Percentiles rank a stretch among this genome's conserved stretches.
Evolutionary conservation across 2,888 invertebrate species (phyloP).

Genomic region (Rotaria sp.): DNA sequence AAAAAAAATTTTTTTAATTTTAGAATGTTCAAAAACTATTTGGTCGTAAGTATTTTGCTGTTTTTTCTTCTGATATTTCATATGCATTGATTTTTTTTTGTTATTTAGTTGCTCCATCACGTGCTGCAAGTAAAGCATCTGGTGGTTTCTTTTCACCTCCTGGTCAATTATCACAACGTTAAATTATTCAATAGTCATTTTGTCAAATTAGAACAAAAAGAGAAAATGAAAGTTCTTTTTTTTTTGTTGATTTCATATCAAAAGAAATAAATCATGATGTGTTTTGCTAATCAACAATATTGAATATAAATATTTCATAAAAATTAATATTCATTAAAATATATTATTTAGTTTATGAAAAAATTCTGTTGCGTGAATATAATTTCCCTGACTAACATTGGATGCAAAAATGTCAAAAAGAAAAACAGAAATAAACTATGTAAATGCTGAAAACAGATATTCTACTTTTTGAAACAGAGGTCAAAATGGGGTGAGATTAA

Average conservation of each 20-base stretch:
- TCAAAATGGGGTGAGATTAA: too few relatives aligned
- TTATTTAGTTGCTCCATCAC: conserved; percentile 32
- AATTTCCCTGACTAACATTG: too few relatives aligned
- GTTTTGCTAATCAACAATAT: background rate
- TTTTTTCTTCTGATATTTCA: too few relatives aligned
- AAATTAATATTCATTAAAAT: too few relatives aligned
- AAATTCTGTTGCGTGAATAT: too few relatives aligned
- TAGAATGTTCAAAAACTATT: conserved; percentile 40
- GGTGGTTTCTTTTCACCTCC: conserved; percentile 39
- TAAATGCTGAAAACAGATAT: too few relatives aligned
- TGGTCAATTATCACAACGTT: background rate
- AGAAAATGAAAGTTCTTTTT: background rate
- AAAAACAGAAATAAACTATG: too few relatives aligned
- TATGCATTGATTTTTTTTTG: background rate
- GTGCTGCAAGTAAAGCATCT: conserved; percentile 38
- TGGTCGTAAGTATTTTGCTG: conserved; percentile 1
- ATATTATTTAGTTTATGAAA: too few relatives aligned
- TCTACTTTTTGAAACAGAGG: too few relatives aligned
- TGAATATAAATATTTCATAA: too few relatives aligned
- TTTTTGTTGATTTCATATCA: background rate
- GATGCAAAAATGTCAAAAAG: too few relatives aligned
- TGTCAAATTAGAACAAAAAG: background rate
- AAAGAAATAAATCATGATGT: background rate
- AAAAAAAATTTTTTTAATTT: background rate
- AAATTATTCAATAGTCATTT: background rate